Base-by-base conservation (phyloP, 2,888 invertebrate species). In the Rhagium mordax region DNA sequence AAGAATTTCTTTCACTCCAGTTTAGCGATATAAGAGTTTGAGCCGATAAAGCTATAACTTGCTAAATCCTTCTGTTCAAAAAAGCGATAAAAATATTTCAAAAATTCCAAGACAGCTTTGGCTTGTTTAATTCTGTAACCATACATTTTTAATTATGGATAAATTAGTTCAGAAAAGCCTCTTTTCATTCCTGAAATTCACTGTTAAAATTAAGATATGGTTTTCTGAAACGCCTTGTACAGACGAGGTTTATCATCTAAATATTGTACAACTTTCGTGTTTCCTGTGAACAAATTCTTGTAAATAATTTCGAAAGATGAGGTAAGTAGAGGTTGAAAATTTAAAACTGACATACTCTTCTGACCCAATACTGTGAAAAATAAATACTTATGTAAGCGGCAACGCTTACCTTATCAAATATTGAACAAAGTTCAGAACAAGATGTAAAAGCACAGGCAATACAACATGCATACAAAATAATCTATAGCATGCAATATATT, bases 401-500 rank as follows among this genome's bases (percentile, higher is more conserved):
- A 15, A 15, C 47, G 33, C n/a, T 64, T 64, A 51, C 51, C 29
- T 27, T 49, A 64, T 51, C 49, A 48, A 47, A 21, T 47, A 61
- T 47, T 61, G 27, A 64, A 41, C 49, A 24, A 48, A 24, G 15
- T 24, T 3, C 24, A 51, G 20, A 65, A 65, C 33, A 53, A 53
- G n/a, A 51, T 51, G 20, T 27, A 65, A 53, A 65, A 65, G 13
- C 15, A 18, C 18, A 53, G 33, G 18, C 53, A n/a, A 49, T 65
- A 53, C 29, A 65, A 41, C 53, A 21, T 33, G 53, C 53, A 33
- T 18, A 18, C 29, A 13, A 41, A 27, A 65, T 65, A 65, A 65
- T 55, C 65, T 55, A 41, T 55, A 20, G 33, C 65, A 10, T 10
- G 4, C 29, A 65, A 65, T 65, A 65, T 65, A 65, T 65, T 65